Evolutionary conservation across 2,888 invertebrate species (phyloP).

Genomic region (Miltochrista miniata): DNA sequence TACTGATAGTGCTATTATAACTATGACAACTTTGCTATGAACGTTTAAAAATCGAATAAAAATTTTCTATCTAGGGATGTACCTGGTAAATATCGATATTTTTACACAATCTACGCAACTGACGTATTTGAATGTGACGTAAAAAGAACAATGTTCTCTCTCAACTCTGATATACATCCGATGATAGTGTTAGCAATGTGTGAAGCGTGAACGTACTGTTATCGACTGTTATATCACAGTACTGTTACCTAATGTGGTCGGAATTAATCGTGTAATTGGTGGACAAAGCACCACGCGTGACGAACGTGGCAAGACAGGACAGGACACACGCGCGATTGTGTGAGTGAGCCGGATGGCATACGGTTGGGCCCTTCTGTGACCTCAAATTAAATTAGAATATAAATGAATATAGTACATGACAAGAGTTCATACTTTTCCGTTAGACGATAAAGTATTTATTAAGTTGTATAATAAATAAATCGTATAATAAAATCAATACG

Average conservation of each 20-base stretch:
- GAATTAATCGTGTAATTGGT: conserved; percentile 63
- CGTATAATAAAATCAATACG: not conserved
- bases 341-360: conserved; percentile 3
- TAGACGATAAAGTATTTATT: not conserved
- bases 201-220: conserved; percentile 36
- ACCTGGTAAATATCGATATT: not conserved
- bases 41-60: too few relatives aligned
- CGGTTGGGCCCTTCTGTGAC: conserved; percentile 10
- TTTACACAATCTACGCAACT: conserved; percentile 21
- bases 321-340: not conserved
- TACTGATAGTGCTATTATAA: conserved; percentile 9
- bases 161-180: conserved; percentile 28
- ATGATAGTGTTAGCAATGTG: conserved; percentile 39
- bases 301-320: conserved; percentile 7
- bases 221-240: conserved; percentile 46
- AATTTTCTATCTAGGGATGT: not conserved
- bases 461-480: not conserved
- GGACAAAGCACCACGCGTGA: conserved; percentile 49
- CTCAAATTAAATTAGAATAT: not conserved
- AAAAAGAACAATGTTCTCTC: conserved; percentile 25
- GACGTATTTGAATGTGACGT: conserved; percentile 38
- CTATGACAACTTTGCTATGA: not conserved
- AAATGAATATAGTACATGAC: not conserved
- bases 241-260: conserved; percentile 55
- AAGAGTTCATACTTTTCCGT: not conserved